Conservation (phyloP, 2,888 invertebrate species). For the Chloromyia formosa region DNA sequence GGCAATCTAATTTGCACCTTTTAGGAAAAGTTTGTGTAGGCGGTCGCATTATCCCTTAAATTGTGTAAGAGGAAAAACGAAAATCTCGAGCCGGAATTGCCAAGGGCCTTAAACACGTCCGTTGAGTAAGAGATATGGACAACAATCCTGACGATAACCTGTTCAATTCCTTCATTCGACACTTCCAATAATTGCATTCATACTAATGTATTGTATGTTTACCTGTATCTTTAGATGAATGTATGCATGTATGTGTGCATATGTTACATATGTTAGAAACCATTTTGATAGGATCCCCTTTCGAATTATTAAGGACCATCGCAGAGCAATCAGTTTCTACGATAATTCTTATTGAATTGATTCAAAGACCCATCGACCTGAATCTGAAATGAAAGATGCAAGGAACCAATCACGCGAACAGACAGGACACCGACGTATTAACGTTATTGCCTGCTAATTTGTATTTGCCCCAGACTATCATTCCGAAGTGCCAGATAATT, state of each 20-base stretch:
- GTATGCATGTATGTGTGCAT: too few species aligned
- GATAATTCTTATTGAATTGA: not conserved
- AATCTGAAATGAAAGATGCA: not conserved
- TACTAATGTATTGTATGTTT: too few species aligned
- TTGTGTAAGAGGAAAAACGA: not conserved
- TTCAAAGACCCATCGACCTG: not conserved
- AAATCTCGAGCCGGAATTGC: not conserved
- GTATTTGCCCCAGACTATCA: not conserved
- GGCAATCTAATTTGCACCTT: not conserved
- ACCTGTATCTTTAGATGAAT: too few species aligned
- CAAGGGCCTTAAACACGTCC: not conserved
- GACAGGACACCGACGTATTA: not conserved
- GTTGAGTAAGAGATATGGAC: not conserved
- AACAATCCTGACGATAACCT: not conserved
- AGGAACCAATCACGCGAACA: not conserved
- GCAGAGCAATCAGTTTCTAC: not conserved
- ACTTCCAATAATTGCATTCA: not conserved
- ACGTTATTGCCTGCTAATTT: not conserved
- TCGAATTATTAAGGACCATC: not conserved
- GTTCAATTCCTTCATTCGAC: not conserved
- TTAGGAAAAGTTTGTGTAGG: constrained; percentile 1
- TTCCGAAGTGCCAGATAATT: not conserved
- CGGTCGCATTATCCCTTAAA: not conserved
- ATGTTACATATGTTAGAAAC: not conserved
- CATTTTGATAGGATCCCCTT: not conserved